Evolutionary conservation across 1,140 invertebrate species (phyloP).

Genomic region (Nixonia krombeini): DNA sequence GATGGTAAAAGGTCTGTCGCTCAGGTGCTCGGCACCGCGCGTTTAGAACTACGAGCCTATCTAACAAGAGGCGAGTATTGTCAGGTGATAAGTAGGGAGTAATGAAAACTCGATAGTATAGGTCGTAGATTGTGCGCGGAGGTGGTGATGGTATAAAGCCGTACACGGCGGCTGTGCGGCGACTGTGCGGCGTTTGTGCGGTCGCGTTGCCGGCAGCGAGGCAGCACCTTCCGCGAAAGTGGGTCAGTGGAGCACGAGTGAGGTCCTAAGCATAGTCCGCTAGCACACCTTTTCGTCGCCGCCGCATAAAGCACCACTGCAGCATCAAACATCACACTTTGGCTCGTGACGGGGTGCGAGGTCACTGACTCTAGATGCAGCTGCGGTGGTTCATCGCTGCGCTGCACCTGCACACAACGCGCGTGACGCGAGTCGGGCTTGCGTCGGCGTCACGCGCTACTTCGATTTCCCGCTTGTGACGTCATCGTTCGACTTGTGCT

Average conservation of each 20-base stretch:
- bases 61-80: too few species aligned
- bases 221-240: slow-evolving; percentile 8
- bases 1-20: too few species aligned
- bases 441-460: slow-evolving; percentile 38
- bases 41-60: too few species aligned
- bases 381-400: slow-evolving; percentile 40
- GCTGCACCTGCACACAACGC: slow-evolving; percentile 25
- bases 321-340: slow-evolving; percentile 66
- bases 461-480: slow-evolving; percentile 31
- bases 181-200: too few species aligned
- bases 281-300: slow-evolving; percentile 63
- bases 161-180: too few species aligned
- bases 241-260: slow-evolving; percentile 16
- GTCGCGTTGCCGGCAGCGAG: slow-evolving; percentile 3
- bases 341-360: slow-evolving; percentile 55
- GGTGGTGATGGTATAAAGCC: too few species aligned
- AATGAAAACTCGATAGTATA: too few species aligned
- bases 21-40: too few species aligned
- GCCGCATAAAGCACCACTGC: slow-evolving; percentile 66
- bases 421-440: slow-evolving; percentile 27
- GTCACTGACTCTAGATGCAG: slow-evolving; percentile 58
- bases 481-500: slow-evolving; percentile 18
- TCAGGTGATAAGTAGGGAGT: too few species aligned
- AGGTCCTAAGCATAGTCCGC: neutral
- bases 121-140: too few species aligned